Evolutionary conservation across 2,113 vertebrate species (phyloP), one percentile per base, ranked within the genome.

Genomic region (Oenanthe melanoleuca): DNA sequence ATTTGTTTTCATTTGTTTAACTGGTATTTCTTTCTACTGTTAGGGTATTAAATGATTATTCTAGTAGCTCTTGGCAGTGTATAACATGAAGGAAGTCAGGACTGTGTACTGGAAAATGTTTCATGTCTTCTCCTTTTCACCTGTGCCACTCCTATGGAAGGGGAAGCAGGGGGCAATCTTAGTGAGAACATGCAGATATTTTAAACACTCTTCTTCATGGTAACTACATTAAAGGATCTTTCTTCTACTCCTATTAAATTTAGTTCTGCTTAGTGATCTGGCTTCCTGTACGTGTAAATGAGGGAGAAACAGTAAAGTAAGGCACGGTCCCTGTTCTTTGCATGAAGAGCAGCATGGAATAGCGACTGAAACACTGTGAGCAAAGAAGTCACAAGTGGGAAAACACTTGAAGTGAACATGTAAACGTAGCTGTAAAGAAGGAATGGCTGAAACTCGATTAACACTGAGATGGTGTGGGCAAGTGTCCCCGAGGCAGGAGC

Each of bases 381-480:
- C 25, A 55, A 70, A 44, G 45, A 38, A 17, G n/a, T 22, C 50
- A 28, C 45, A 24, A 16, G 31, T 15, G 25, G 42, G 49, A 55
- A 73, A 83, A 7, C 42, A 10, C n/a, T 71, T 59, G 34, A 14
- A 42, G 38, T 9, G 15, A 49, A 50, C 44, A 52, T 44, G 14
- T 29, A 74, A 89, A 49, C 0, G 23, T 10, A 70, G 61, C 47
- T 64, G 23, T 31, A 24, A 59, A 38, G 56, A 64, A 74, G 11
- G 24, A 74, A 34, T 4, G 26, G 33, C 23, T 81, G 31, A 47
- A 81, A 59, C 24, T 71, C 11, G 18, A 15, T 24, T n/a, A 64
- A 29, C 24, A 5, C 15, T 6, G 40, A 23, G 9, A 4, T 0
- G 5, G 22, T 16, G 24, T 12, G 8, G 25, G 37, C 16, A 33